Percentiles rank a stretch among this genome's conserved stretches.
phyloP scores from a whole-genome alignment of 1,140 invertebrate genomes.

The Zaprionus capensis region DNA sequence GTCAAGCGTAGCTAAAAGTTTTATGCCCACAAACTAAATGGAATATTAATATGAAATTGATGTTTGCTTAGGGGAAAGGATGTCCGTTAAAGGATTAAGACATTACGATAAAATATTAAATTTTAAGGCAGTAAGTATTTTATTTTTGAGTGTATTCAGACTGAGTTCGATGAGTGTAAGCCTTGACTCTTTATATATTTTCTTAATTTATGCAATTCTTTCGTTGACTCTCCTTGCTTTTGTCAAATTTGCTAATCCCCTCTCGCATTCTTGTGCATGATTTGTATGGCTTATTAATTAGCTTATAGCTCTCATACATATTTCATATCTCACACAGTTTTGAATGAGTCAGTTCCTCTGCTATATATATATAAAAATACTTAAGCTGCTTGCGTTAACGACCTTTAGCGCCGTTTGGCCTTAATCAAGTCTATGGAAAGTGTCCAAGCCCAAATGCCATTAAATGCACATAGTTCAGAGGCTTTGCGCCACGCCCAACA shows the following conservation, averaged over 20 bases:
- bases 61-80: background rate
- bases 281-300: slow-evolving; percentile 45
- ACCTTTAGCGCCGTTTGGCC: slow-evolving; percentile 35
- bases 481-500: slow-evolving; percentile 20
- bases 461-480: slow-evolving; percentile 52
- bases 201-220: background rate
- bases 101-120: background rate
- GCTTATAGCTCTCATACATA: slow-evolving; percentile 19
- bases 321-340: background rate
- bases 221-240: background rate
- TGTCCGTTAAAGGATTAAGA: background rate
- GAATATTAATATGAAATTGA: slow-evolving; percentile 21
- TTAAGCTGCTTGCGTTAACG: slow-evolving; percentile 47
- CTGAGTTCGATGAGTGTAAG: too few species aligned
- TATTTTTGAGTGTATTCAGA: too few species aligned
- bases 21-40: slow-evolving; percentile 16
- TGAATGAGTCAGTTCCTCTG: slow-evolving; percentile 31
- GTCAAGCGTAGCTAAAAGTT: slow-evolving; percentile 34
- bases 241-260: slow-evolving; percentile 5
- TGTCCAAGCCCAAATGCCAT: slow-evolving; percentile 25
- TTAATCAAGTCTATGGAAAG: slow-evolving; percentile 43
- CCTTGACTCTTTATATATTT: background rate
- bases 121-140: too few species aligned
- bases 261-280: slow-evolving; percentile 15
- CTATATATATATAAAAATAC: slow-evolving; percentile 6